Conservation (phyloP, 2,888 invertebrate genomes). For the Apodemia zela region DNA sequence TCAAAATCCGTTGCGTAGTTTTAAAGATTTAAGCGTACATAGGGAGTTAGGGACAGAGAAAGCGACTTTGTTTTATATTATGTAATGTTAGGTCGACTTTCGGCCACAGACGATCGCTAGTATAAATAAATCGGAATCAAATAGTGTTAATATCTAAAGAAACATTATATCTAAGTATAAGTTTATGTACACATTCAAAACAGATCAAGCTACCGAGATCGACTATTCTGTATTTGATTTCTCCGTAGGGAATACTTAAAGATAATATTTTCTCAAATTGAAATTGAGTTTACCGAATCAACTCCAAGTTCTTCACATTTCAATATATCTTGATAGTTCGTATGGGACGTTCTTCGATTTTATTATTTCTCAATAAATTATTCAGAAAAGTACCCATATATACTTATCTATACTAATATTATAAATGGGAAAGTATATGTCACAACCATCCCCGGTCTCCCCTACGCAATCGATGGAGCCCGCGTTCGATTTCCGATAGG, state of each 20-base stretch:
- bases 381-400: background rate
- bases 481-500: too few species aligned
- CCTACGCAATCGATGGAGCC: too few species aligned
- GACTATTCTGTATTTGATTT: conserved; percentile 1
- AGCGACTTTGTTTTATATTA: too few species aligned
- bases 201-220: background rate
- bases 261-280: conserved; percentile 14
- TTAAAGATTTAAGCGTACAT: too few species aligned
- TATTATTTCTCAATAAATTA: background rate
- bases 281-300: conserved; percentile 12
- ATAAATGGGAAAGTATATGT: too few species aligned
- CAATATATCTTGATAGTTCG: conserved; percentile 13
- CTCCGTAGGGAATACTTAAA: background rate
- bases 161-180: background rate
- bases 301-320: conserved; percentile 2
- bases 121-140: background rate
- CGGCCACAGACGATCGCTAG: too few species aligned
- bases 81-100: too few species aligned
- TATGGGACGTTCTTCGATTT: background rate
- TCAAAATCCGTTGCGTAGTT: too few species aligned
- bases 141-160: background rate
- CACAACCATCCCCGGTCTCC: too few species aligned
- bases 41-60: too few species aligned
- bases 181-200: background rate
- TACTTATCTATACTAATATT: background rate